Conservation (phyloP, 2,888 invertebrate species). For the Pammene aurita region DNA sequence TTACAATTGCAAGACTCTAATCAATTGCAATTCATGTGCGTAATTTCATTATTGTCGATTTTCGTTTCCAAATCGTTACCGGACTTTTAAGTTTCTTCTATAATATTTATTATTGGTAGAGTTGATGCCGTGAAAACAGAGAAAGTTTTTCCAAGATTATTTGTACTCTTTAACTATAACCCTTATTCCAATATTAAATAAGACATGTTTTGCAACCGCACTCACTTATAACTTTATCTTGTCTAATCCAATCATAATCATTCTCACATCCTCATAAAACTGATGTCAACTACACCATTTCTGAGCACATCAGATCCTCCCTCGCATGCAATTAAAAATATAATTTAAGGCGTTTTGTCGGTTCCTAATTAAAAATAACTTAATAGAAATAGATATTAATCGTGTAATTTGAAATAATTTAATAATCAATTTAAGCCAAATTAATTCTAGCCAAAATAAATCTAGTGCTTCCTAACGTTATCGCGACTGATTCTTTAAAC, state of each 20-base stretch:
- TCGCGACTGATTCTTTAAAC: neutral
- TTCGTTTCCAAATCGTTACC: too few species aligned
- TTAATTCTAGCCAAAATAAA: slow-evolving; percentile 15
- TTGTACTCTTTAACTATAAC: neutral
- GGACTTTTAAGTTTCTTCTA: too few species aligned
- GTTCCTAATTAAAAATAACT: slow-evolving; percentile 26
- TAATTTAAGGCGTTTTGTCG: slow-evolving; percentile 34
- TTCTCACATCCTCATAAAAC: slow-evolving; percentile 8
- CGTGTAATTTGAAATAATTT: slow-evolving; percentile 13
- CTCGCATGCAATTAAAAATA: slow-evolving; percentile 3
- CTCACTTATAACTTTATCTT: slow-evolving; percentile 14
- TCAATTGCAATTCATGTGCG: too few species aligned
- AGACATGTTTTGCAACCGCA: slow-evolving; percentile 18
- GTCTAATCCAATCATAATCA: slow-evolving; percentile 9
- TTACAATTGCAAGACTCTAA: too few species aligned
- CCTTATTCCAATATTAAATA: slow-evolving; percentile 15
- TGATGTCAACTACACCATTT: neutral
- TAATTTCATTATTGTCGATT: too few species aligned
- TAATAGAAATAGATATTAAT: slow-evolving; percentile 23
- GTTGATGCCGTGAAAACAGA: too few species aligned
- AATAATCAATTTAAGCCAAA: slow-evolving; percentile 13
- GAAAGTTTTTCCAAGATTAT: too few species aligned
- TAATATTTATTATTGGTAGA: too few species aligned
- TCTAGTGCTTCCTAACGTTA: slow-evolving; percentile 5
- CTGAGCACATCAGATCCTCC: slow-evolving; percentile 22